Base-by-base conservation (phyloP, 2,888 invertebrate species). In the Acleris holmiana region DNA sequence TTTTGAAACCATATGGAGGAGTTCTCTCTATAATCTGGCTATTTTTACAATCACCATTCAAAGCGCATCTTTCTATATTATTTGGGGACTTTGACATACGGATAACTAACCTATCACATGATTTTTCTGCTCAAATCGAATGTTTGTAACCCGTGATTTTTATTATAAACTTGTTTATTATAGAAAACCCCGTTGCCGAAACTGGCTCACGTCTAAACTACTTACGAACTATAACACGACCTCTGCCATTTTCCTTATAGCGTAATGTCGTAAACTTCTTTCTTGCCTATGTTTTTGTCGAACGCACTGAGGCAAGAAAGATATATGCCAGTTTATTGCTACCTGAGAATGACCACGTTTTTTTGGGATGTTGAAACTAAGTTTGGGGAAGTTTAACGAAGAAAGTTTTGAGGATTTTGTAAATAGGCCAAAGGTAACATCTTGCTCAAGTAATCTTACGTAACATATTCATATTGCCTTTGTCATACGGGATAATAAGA, bases 181-280 rank as follows among this genome's bases (percentile, higher is more conserved):
- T 13, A 51, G 50, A 25, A 57, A 49, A 18, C 21, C 35, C 44
- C 49, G 21, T 44, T 49, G 54, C 19, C 44, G 47, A 53, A 51
- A 57, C 40, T 40, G 17, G 58, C 47, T 44, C 48, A 21, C 58
- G 48, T 53, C 51, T 35, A 54, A 83, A 80, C 75, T 77, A 75
- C 70, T 72, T 67, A 73, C 74, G 71, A 73, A 68, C 66, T 54
- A 64, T 64, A 64, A 64, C 53, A 48, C 67, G 71, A 60, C 48
- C 56, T 59, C 67, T 17, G 44, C 44, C 69, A 68, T 78, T 83
- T 83, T 82, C 83, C 82, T 83, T 73, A 76, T 76, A 75, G 70
- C 68, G 73, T 75, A 76, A 78, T 77, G 78, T 78, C 75, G 79
- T 58, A 78, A 85, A 81, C 73, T 85, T 85, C 82, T 72, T 81